These are phyloP conservation scores for Crotalus tigris DNA, from an alignment of 2,113 vertebrate species.

Conservation along the genomic window DNA sequence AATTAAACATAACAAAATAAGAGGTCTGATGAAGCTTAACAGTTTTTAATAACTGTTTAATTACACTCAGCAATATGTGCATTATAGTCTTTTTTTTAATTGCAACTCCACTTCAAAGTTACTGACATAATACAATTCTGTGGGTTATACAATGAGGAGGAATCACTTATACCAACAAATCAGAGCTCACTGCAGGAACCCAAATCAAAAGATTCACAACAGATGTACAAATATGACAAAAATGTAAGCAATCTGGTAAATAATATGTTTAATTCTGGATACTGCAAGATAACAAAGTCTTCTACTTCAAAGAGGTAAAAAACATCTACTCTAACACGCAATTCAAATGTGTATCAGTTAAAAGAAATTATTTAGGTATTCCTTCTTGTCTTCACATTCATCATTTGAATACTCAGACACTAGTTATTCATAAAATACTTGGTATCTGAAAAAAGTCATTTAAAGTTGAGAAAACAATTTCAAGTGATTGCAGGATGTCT, in stretches of 20 bases:
- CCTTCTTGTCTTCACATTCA: conserved; percentile 58
- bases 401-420: conserved; percentile 60
- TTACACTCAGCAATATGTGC: neutral
- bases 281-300: conserved; percentile 30
- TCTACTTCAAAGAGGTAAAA: conserved; percentile 52
- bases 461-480: conserved; percentile 38
- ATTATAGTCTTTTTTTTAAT: neutral
- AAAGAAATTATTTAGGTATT: conserved; percentile 64
- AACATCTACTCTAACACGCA: conserved; percentile 65
- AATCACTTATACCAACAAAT: neutral
- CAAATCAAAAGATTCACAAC: neutral
- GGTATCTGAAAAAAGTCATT: conserved; percentile 1
- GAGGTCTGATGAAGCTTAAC: neutral
- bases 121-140: neutral
- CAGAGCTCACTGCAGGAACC: neutral
- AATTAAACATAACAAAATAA: neutral
- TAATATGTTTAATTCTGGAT: conserved; percentile 8
- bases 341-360: conserved; percentile 76
- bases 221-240: neutral
- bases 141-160: neutral
- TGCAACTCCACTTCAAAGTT: neutral
- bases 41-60: neutral
- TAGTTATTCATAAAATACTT: conserved; percentile 66
- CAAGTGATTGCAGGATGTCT: conserved; percentile 30
- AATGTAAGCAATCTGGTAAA: neutral